Evolutionary conservation across 1,140 invertebrate species (phyloP).

Genomic region (Diorhabda sublineata): DNA sequence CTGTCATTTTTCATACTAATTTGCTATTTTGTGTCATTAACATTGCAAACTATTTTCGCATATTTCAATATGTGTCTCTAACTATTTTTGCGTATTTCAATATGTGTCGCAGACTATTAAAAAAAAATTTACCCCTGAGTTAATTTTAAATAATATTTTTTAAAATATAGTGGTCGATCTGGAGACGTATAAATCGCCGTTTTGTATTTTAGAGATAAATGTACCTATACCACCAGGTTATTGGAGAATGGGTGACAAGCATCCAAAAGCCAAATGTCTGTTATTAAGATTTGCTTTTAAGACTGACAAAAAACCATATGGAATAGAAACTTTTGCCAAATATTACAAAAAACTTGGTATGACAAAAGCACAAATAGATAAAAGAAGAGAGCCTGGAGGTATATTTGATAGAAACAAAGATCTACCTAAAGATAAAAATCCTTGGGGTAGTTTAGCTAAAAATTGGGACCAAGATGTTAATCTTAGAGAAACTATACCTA

Average conservation of each 20-base stretch:
- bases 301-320: conserved; percentile 58
- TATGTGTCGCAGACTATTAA: too few species aligned
- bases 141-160: conserved; percentile 15
- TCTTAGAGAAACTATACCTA: conserved; percentile 35
- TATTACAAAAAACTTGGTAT: conserved; percentile 64
- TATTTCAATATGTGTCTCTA: too few species aligned
- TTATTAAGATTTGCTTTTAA: conserved; percentile 70
- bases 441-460: conserved; percentile 66
- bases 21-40: too few species aligned
- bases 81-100: too few species aligned
- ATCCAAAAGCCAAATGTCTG: conserved; percentile 61
- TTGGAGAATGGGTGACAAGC: conserved; percentile 67
- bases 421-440: conserved; percentile 57
- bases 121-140: background rate
- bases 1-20: too few species aligned
- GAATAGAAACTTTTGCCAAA: conserved; percentile 58
- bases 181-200: too few species aligned
- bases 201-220: conserved; percentile 48
- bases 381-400: conserved; percentile 51
- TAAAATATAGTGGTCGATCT: conserved; percentile 42
- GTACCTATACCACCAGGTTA: conserved; percentile 63
- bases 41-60: too few species aligned
- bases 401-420: conserved; percentile 49
- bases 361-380: conserved; percentile 41
- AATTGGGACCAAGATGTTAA: conserved; percentile 63